These are phyloP conservation scores for Montipora capricornis DNA, from an alignment of 64 coral and sea anemone genomes.

Conservation along the genomic window DNA sequence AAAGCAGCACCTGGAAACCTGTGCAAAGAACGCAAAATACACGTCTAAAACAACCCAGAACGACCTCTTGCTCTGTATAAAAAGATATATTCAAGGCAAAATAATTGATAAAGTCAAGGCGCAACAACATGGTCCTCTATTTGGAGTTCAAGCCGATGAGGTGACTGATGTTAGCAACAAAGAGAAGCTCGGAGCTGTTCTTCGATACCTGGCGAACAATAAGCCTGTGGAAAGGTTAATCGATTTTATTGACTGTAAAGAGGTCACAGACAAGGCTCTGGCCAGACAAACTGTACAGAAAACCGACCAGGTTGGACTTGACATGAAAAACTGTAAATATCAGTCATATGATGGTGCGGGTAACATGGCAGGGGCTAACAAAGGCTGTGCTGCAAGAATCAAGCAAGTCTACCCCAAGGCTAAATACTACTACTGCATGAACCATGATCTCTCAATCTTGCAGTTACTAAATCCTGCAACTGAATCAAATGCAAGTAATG, in stretches of 20 bases:
- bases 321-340: too few species aligned
- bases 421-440: constrained; percentile 65
- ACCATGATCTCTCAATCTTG: constrained; percentile 65
- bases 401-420: constrained; percentile 66
- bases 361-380: constrained; percentile 17
- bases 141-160: constrained; percentile 30
- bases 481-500: constrained; percentile 59
- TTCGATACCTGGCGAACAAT: constrained; percentile 35
- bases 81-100: too few species aligned
- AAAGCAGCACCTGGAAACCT: constrained; percentile 53
- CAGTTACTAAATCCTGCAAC: constrained; percentile 65
- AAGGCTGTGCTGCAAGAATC: constrained; percentile 60
- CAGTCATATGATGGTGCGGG: too few species aligned
- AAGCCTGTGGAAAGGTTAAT: constrained; percentile 48
- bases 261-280: neutral
- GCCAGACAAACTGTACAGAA: too few species aligned
- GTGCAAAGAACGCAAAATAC: constrained; percentile 63
- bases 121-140: too few species aligned
- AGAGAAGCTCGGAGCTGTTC: constrained; percentile 40
- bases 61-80: constrained; percentile 51
- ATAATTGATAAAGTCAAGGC: too few species aligned
- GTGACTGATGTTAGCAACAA: constrained; percentile 42
- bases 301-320: too few species aligned
- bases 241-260: constrained; percentile 41
- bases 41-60: constrained; percentile 78